Conservation (phyloP, 2,113 vertebrate species). For the Tragelaphus imberbis region DNA sequence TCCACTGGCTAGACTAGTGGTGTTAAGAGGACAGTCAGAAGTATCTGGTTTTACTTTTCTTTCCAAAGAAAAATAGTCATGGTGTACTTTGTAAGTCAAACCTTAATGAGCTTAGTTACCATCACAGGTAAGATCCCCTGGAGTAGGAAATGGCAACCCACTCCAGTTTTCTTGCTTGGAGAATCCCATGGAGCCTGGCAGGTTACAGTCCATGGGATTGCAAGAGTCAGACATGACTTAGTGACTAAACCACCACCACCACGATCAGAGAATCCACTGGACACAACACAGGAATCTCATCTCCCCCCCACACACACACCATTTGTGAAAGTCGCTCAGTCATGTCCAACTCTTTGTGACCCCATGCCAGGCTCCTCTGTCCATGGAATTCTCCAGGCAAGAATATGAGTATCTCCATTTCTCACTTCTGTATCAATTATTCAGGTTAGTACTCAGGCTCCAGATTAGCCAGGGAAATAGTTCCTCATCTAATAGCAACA, state of each 20-base stretch:
- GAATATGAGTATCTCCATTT: constrained; percentile 17
- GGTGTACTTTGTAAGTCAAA: neutral
- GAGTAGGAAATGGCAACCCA: neutral
- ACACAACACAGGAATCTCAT: neutral
- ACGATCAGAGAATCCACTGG: neutral
- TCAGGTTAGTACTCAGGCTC: constrained; percentile 4
- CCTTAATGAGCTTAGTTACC: neutral
- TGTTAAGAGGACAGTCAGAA: neutral
- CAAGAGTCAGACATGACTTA: neutral
- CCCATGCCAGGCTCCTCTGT: neutral
- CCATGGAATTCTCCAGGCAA: neutral
- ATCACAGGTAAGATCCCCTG: neutral
- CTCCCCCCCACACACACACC: neutral
- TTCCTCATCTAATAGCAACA: constrained; percentile 47
- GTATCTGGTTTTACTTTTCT: neutral
- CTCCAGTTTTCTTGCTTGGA: neutral
- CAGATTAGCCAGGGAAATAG: constrained; percentile 37
- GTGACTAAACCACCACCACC: neutral
- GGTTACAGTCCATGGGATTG: neutral
- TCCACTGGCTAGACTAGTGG: neutral
- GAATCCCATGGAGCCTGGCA: neutral
- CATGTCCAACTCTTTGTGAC: neutral
- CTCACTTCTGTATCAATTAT: constrained; percentile 42
- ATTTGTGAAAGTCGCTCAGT: neutral
- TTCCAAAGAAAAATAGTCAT: constrained; percentile 22